Percentiles rank a stretch among this genome's conserved stretches.
Evolutionary conservation across 2,797 vertebrate genomes (phyloP).

Genomic region (Taenioides sp.): DNA sequence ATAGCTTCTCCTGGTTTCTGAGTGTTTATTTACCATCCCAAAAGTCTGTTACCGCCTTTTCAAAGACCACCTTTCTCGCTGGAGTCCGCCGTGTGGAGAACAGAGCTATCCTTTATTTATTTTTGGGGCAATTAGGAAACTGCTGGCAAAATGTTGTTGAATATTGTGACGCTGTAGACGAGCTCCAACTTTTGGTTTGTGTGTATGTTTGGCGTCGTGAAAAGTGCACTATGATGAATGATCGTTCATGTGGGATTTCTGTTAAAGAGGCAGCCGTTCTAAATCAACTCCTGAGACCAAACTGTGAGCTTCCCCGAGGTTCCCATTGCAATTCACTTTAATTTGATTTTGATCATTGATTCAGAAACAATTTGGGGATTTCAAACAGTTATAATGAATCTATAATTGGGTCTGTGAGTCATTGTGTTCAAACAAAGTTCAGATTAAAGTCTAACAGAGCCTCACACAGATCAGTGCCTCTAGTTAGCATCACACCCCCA

Average conservation of each 20-base stretch:
- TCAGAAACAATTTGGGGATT: background rate
- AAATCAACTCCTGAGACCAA: constrained; percentile 1
- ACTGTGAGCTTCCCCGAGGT: constrained; percentile 1
- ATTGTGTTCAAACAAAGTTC: too few species aligned
- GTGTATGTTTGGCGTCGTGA: background rate
- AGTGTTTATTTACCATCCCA: constrained; percentile 8
- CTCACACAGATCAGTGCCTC: too few species aligned
- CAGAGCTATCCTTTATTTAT: constrained; percentile 11
- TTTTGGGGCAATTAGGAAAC: constrained; percentile 12
- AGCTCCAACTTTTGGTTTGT: background rate
- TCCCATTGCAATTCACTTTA: background rate
- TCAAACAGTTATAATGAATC: too few species aligned
- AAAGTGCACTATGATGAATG: constrained; percentile 9
- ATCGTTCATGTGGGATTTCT: background rate
- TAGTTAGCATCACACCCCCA: too few species aligned
- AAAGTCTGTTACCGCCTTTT: constrained; percentile 5
- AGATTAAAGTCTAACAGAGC: too few species aligned
- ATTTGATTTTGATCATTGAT: background rate
- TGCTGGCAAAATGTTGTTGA: constrained; percentile 5
- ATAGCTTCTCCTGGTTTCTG: background rate
- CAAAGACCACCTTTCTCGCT: constrained; percentile 1
- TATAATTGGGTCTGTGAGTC: too few species aligned
- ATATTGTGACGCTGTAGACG: background rate
- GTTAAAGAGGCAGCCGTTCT: background rate
- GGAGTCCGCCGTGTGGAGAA: background rate